A percentile compares a stretch with the other conserved stretches of the same genome.
Conservation (phyloP, 2,113 vertebrate species). For the Emydura subglobosa region DNA sequence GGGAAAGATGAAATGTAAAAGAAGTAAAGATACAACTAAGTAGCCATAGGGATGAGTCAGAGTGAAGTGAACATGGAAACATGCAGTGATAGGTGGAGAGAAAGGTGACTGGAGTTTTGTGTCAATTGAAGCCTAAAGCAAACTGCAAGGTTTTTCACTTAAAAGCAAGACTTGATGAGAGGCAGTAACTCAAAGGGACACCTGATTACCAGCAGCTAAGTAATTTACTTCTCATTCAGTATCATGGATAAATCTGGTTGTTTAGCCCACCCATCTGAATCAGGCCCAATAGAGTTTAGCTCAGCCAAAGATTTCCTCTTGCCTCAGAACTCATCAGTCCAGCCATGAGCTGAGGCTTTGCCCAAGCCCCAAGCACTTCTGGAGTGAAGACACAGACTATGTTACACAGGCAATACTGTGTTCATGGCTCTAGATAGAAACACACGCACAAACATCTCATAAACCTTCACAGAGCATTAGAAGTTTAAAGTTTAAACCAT, state of each 20-base stretch:
- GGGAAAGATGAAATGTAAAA: conserved; percentile 70
- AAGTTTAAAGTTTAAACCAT: not conserved
- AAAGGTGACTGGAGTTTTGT: conserved; percentile 35
- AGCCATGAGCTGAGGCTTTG: conserved; percentile 52
- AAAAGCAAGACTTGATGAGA: not conserved
- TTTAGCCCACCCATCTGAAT: conserved; percentile 2
- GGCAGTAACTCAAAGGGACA: not conserved
- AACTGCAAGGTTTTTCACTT: rapidly evolving
- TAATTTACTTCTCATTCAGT: not conserved
- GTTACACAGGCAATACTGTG: not conserved
- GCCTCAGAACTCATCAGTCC: not conserved
- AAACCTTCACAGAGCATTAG: not conserved
- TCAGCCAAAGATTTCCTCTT: not conserved
- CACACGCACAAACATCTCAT: not conserved
- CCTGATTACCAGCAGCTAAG: not conserved
- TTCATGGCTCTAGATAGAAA: conserved; percentile 33
- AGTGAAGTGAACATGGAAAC: not conserved
- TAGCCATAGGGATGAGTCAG: conserved; percentile 54
- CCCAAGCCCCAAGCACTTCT: conserved; percentile 47
- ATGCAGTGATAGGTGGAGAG: conserved; percentile 13
- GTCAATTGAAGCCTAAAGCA: not conserved
- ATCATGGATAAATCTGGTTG: rapidly evolving
- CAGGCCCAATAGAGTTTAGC: not conserved
- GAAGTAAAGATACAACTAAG: conserved; percentile 68
- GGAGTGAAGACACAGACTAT: conserved; percentile 37